Percentiles rank a stretch among this genome's conserved stretches.
Conservation (phyloP, 2,113 vertebrate genomes). For the Euleptes europaea region DNA sequence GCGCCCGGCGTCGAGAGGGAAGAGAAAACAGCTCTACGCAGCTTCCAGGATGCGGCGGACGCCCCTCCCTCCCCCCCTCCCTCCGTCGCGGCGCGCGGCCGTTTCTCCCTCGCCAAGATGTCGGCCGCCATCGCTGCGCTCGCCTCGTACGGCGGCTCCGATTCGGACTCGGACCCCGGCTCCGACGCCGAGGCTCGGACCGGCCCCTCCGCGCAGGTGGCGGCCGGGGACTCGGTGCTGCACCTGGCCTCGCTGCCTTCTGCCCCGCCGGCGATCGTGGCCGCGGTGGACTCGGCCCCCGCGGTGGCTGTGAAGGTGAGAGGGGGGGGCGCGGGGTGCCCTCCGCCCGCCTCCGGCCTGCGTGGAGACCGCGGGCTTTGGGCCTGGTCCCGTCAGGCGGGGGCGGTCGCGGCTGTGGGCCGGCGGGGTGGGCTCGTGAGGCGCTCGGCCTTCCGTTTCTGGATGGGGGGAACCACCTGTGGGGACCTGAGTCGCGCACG, state of each 20-base stretch:
- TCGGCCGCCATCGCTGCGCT: slow-evolving; percentile 83
- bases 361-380: not conserved
- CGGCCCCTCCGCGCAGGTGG: slow-evolving; percentile 41
- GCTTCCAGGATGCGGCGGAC: slow-evolving; percentile 46
- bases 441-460: too few relatives aligned
- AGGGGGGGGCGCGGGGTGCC: not conserved
- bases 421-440: not conserved
- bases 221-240: slow-evolving; percentile 78
- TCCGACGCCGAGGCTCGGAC: slow-evolving; percentile 74
- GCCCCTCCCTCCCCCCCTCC: slow-evolving; percentile 2
- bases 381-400: not conserved
- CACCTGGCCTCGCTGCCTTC: slow-evolving; percentile 77
- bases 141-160: slow-evolving; percentile 88
- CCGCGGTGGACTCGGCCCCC: slow-evolving; percentile 83
- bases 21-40: rapidly evolving
- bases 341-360: not conserved
- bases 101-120: slow-evolving; percentile 75
- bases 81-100: not conserved
- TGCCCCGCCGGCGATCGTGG: slow-evolving; percentile 58
- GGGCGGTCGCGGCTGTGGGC: not conserved
- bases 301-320: slow-evolving; percentile 95
- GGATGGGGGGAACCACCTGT: rapidly evolving
- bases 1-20: too few relatives aligned
- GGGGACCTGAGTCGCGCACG: not conserved
- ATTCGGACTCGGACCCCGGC: slow-evolving; percentile 86